Evolutionary conservation across 1,140 invertebrate genomes (phyloP).

Genomic region (Solen grandis): DNA sequence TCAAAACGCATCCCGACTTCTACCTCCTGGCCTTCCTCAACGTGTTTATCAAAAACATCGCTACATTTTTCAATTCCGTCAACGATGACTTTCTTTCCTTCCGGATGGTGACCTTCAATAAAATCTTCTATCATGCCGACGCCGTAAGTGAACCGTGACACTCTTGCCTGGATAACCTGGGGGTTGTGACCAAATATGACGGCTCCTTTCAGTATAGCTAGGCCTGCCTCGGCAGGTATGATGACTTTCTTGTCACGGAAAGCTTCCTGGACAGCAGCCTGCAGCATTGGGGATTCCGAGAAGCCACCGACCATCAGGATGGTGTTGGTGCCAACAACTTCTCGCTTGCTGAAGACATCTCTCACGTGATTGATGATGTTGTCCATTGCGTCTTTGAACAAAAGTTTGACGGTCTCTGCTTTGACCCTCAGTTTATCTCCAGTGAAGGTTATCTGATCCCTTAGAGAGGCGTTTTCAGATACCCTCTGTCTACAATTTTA

Average conservation of each 20-base stretch:
- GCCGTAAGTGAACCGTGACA: slow-evolving; percentile 61
- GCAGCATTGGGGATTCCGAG: slow-evolving; percentile 60
- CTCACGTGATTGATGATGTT: slow-evolving; percentile 55
- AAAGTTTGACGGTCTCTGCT: slow-evolving; percentile 15
- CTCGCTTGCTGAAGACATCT: slow-evolving; percentile 25
- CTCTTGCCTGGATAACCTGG: slow-evolving; percentile 47
- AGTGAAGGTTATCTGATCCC: slow-evolving; percentile 32
- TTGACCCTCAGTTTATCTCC: slow-evolving; percentile 63
- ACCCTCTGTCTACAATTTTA: slow-evolving; percentile 20
- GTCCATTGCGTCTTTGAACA: slow-evolving; percentile 52
- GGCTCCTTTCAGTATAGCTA: slow-evolving; percentile 66
- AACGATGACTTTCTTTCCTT: slow-evolving; percentile 13
- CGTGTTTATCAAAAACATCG: slow-evolving; percentile 56
- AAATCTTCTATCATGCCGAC: slow-evolving; percentile 30
- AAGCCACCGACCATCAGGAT: slow-evolving; percentile 64
- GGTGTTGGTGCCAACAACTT: slow-evolving; percentile 4
- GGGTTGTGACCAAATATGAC: slow-evolving; percentile 65
- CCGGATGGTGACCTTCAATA: slow-evolving; percentile 20
- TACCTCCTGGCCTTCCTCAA: slow-evolving; percentile 51
- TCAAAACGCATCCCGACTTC: slow-evolving; percentile 5
- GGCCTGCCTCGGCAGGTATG: slow-evolving; percentile 54
- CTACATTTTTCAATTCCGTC: slow-evolving; percentile 47
- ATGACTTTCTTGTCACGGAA: slow-evolving; percentile 57
- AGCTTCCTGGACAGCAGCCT: slow-evolving; percentile 32
- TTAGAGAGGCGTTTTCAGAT: not conserved